phyloP scores from a whole-genome alignment of 2,113 vertebrate genomes.

The Menura novaehollandiae region DNA sequence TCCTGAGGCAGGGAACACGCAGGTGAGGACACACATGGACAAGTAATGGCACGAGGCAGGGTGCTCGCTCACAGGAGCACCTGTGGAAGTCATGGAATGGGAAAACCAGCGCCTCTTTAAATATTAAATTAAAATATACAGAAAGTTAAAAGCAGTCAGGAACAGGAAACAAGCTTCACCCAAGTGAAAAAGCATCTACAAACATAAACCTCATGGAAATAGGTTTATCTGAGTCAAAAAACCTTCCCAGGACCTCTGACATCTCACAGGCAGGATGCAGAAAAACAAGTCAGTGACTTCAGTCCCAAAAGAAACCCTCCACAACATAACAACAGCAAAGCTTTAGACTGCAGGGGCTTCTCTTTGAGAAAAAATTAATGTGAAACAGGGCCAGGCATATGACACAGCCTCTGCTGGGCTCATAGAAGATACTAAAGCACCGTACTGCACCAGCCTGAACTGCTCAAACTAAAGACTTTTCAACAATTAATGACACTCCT shows the following conservation, averaged over 20 bases:
- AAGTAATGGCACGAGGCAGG: background rate
- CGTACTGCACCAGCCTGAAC: background rate
- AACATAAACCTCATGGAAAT: background rate
- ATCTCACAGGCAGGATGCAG: background rate
- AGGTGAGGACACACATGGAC: background rate
- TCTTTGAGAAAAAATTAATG: background rate
- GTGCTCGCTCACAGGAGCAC: background rate
- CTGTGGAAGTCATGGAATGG: background rate
- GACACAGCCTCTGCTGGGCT: background rate
- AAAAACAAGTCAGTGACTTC: background rate
- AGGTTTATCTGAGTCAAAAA: background rate
- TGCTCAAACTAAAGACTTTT: background rate
- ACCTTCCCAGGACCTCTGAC: background rate
- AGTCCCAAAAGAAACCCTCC: background rate
- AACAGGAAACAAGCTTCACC: background rate
- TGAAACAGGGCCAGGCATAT: background rate
- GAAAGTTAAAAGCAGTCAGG: background rate
- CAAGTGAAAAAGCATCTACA: rapidly evolving
- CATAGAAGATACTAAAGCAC: background rate
- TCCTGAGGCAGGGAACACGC: background rate
- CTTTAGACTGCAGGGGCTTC: background rate
- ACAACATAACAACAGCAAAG: background rate
- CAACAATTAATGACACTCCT: background rate
- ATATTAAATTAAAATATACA: background rate
- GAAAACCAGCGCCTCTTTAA: background rate